Evolutionary conservation across 1,140 invertebrate species (phyloP), one percentile per base, ranked within the genome.

Genomic region (Littorina saxatilis): DNA sequence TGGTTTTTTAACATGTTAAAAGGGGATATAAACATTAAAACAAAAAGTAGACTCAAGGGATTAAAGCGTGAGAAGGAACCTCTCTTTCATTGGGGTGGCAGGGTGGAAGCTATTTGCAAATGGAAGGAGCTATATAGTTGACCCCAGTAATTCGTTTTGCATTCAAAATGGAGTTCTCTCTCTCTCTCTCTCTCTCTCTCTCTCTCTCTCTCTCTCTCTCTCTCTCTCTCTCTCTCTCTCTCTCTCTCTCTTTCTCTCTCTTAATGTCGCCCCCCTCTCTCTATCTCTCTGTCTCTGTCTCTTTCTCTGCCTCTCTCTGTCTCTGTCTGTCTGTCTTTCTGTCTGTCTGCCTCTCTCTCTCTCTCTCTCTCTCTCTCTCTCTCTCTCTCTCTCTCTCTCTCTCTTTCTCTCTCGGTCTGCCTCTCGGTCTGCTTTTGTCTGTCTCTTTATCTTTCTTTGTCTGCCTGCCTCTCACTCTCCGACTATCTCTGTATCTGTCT

Each of bases 331-430:
- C n/a, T 66, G 61, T 0, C 27, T 2, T n/a, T 13, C 1, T 15
- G n/a, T 66, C 15, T 47, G 5, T 47, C 43, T 47, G 43, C 43
- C 63, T 9, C 35, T 35, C 23, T 68, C 63, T 68, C 63, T 68
- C 63, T 68, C 15, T 9, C 27, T 27, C 63, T 23, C 63, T 7
- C 27, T 37, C 63, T 23, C 63, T 23, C 63, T 9, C 63, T 23
- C 63, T 35, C 35, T 23, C 29, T 23, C 68, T 72, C 68, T 72
- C 35, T 43, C 39, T 43, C 39, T 43, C 68, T 72, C 32, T 72
- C 68, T 39, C 68, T 20, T 29, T 39, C 39, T 37, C 32, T 39
- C 68, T 39, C 68, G 5, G 15, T 39, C 68, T 72, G 11, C 35
- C 68, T 72, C 68, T 72, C 39, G 11, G 15, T 72, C 32, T 43